These are phyloP conservation scores for Oophaga pumilio DNA, from an alignment of 2,113 vertebrate species.

Conservation along the genomic window DNA sequence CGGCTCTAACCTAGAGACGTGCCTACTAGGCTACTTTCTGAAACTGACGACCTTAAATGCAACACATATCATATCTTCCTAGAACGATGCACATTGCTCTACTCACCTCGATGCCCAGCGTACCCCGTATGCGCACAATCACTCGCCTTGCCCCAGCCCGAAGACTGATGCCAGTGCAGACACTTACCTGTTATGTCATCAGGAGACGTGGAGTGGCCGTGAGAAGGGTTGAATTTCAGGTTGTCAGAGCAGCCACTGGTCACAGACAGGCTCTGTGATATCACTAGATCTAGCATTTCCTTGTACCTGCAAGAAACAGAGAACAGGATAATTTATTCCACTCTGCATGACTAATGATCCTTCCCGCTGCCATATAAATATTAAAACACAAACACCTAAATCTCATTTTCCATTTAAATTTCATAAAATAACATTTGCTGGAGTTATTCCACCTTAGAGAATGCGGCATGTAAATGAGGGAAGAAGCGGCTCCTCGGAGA, in stretches of 20 bases:
- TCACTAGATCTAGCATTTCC: constrained; percentile 84
- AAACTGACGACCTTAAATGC: too few relatives aligned
- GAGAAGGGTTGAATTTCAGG: constrained; percentile 67
- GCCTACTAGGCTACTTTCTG: too few relatives aligned
- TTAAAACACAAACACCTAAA: constrained; percentile 74
- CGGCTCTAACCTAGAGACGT: too few relatives aligned
- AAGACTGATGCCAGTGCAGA: not conserved
- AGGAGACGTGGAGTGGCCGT: constrained; percentile 67
- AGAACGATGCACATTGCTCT: too few relatives aligned
- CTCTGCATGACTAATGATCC: constrained; percentile 72
- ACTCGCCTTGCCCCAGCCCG: not conserved
- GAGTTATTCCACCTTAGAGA: constrained; percentile 74
- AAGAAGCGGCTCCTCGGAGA: constrained; percentile 64
- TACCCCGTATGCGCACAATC: too few relatives aligned
- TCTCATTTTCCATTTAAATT: constrained; percentile 72
- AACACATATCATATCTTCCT: too few relatives aligned
- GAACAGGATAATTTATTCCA: constrained; percentile 68
- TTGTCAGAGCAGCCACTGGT: constrained; percentile 70
- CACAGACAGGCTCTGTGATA: constrained; percentile 79
- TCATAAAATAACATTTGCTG: constrained; percentile 70
- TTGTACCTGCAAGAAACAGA: constrained; percentile 74
- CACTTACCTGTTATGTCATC: constrained; percentile 77
- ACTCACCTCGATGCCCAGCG: too few relatives aligned
- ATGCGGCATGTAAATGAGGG: constrained; percentile 69
- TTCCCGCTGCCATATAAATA: constrained; percentile 71